phyloP scores from a whole-genome alignment of 2,888 invertebrate species.

The Pandemis cinnamomeana region DNA sequence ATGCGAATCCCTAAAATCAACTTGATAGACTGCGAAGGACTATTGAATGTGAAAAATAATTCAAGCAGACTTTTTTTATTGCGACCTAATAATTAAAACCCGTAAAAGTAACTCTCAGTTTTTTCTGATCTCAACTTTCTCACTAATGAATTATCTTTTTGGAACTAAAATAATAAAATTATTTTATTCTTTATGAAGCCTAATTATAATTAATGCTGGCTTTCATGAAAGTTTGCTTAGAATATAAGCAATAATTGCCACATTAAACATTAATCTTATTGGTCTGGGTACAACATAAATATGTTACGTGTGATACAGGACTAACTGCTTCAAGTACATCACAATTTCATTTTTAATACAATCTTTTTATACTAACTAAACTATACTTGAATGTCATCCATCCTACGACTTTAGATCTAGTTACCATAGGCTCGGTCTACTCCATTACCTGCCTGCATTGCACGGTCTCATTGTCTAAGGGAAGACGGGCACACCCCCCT shows the following conservation, averaged over 20 bases:
- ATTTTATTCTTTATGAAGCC: background rate
- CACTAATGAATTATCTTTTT: background rate
- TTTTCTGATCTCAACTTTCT: background rate
- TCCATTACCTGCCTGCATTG: too few relatives aligned
- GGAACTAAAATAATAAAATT: background rate
- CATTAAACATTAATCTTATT: too few relatives aligned
- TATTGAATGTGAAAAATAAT: slow-evolving; percentile 15
- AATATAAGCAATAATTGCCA: background rate
- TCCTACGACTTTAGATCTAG: too few relatives aligned
- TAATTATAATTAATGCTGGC: background rate
- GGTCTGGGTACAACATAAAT: too few relatives aligned
- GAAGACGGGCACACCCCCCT: too few relatives aligned
- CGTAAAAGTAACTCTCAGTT: background rate
- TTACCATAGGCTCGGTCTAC: too few relatives aligned
- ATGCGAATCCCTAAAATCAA: slow-evolving; percentile 16
- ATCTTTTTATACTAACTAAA: too few relatives aligned
- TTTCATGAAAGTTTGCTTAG: background rate
- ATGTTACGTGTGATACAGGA: too few relatives aligned
- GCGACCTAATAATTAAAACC: background rate
- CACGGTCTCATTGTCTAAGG: too few relatives aligned
- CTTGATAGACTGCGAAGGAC: background rate
- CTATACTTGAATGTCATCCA: too few relatives aligned
- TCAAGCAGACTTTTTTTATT: background rate
- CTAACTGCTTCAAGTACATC: too few relatives aligned
- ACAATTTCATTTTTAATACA: too few relatives aligned